Percentiles rank a stretch among this genome's conserved stretches.
These are phyloP conservation scores for Lasioglossum leucozonium DNA, from an alignment of 2,888 invertebrate genomes.

Conservation along the genomic window DNA sequence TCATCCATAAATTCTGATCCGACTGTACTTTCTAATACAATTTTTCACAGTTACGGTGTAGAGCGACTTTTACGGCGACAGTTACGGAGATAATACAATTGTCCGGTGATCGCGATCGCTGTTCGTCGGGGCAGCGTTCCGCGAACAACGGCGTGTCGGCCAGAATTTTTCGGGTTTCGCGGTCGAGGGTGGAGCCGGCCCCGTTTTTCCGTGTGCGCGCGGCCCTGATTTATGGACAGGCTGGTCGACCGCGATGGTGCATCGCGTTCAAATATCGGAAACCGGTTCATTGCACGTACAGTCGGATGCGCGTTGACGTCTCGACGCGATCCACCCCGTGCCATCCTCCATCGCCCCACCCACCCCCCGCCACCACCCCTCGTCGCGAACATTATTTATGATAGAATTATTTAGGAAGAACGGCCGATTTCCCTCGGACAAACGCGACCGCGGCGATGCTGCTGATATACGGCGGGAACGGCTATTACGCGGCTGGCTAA, in stretches of 20 bases:
- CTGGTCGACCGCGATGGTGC: constrained; percentile 15
- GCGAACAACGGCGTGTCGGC: neutral
- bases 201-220: neutral
- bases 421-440: constrained; percentile 21
- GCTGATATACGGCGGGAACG: constrained; percentile 3
- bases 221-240: constrained; percentile 15
- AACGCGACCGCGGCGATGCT: constrained; percentile 1
- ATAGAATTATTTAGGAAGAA: constrained; percentile 38
- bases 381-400: constrained; percentile 17
- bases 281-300: constrained; percentile 41
- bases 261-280: constrained; percentile 62
- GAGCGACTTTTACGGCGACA: no score
- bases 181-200: neutral
- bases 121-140: neutral
- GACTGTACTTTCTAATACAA: no score
- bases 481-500: neutral
- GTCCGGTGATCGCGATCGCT: neutral
- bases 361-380: no score
- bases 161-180: neutral
- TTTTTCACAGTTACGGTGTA: no score
- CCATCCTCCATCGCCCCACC: neutral
- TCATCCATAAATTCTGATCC: no score
- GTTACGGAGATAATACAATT: neutral
- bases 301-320: constrained; percentile 58
- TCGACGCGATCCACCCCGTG: constrained; percentile 16